Evolutionary conservation across 2,888 invertebrate genomes (phyloP).

Genomic region (Hypselothyrea guttata): DNA sequence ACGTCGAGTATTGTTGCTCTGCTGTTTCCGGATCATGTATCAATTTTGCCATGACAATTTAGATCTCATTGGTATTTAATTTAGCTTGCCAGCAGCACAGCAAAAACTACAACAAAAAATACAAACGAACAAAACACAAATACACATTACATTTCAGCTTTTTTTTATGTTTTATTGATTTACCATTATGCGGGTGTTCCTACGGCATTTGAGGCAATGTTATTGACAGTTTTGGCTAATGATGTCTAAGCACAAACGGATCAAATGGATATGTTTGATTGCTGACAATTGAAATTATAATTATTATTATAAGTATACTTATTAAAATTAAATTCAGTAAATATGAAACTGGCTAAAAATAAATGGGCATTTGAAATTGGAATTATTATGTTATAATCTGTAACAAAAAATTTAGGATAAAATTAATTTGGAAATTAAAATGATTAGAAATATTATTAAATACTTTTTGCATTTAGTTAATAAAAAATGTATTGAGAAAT

Average conservation of each 20-base stretch:
- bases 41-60: slow-evolving; percentile 43
- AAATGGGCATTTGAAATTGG: too few relatives aligned
- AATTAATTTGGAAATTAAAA: too few relatives aligned
- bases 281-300: slow-evolving; percentile 3
- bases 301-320: too few relatives aligned
- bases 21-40: slow-evolving; percentile 19
- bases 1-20: slow-evolving; percentile 4
- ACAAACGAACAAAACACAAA: slow-evolving; percentile 2
- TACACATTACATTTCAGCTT: slow-evolving; percentile 3
- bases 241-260: slow-evolving; percentile 22
- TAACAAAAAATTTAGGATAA: too few relatives aligned
- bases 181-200: slow-evolving; percentile 57
- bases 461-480: too few relatives aligned
- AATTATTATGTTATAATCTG: too few relatives aligned
- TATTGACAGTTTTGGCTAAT: slow-evolving; percentile 59
- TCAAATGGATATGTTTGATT: too few relatives aligned
- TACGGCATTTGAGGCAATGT: slow-evolving; percentile 42
- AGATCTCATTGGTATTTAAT: slow-evolving; percentile 51
- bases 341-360: too few relatives aligned
- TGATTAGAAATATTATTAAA: too few relatives aligned
- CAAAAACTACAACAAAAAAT: slow-evolving; percentile 3
- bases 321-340: too few relatives aligned
- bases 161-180: slow-evolving; percentile 54
- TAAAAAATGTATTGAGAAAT: too few relatives aligned
- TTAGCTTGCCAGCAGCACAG: slow-evolving; percentile 27